Evolutionary conservation across 2,888 invertebrate species (phyloP), one percentile per base, ranked within the genome.

Genomic region (Marronus borbonicus): DNA sequence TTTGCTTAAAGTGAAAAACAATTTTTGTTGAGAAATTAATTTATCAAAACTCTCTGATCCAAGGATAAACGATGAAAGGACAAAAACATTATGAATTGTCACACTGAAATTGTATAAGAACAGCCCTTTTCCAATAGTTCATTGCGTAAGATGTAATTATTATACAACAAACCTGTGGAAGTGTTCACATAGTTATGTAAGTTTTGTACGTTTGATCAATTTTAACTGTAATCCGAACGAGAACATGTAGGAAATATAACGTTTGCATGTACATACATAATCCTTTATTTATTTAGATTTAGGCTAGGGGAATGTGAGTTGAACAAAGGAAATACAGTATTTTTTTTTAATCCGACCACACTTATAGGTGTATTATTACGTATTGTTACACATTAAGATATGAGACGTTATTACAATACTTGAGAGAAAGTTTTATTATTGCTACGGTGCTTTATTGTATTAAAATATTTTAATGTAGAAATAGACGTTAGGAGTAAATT

Each of bases 401-500:
- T 17, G 66, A 20, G 49, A 17, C 65, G 44, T 65, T 66, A 31
- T 31, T 55, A 55, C 14, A 28, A 55, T 3, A n/a, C n/a, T 7
- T 2, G 31, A 55, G 70, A 70, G 70, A 70, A 70, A 70, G 70
- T 70, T 70, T 70, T 55, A 55, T 55, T 55, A 36, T 28, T 68
- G 49, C 55, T 70, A 55, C 66, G n/a, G 31, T 14, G 31, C 52
- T 14, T 55, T 70, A 70, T 70, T 55, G 31, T 55, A 52, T 55
- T 55, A 31, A 52, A 55, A 70, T 31, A 55, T 70, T 55, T 55
- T 55, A 55, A 31, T 52, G 70, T 31, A 55, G 44, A 44, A 44
- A 70, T 70, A 55, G 55, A 31, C 36, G 36, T 31, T 31, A 44
- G 17, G 7, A n/a, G 24, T 3, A 70, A 70, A 31, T 70, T 55